Base-by-base conservation (phyloP, 2,888 invertebrate genomes). In the Nudaria mundana region DNA sequence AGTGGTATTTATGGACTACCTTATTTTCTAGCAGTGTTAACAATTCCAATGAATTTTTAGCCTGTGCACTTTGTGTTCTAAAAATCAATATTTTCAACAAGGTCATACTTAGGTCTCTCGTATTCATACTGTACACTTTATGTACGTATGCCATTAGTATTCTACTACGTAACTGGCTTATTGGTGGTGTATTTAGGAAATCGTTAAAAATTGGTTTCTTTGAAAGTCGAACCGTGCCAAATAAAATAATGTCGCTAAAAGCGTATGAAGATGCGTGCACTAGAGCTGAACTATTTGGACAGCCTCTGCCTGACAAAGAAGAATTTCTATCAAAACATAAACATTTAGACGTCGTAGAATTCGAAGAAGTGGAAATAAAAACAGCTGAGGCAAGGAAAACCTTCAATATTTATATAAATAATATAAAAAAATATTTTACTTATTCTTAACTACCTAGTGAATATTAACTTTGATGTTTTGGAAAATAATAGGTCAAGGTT, bases 211-310 rank as follows among this genome's bases (percentile, higher is more conserved):
- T n/a, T n/a, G n/a, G n/a, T n/a, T n/a, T n/a, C n/a, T n/a, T n/a
- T n/a, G n/a, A n/a, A 24, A 34, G 38, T 14, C 14, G 10, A 22
- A 42, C 28, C 48, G 23, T 32, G 18, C 2, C 12, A 11, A 29
- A 35, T 39, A 36, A 32, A 28, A 72, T 53, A 60, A 92, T 92
- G 92, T 88, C 91, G 10, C 89, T 92, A 68, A 91, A 91, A 51
- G 92, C 93, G 10, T 95, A 94, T 63, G 92, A 94, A 76, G 92
- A 94, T 71, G 95, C 94, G 42, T 94, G 95, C 63, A 93, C 93
- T 77, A 87, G 95, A 44, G 95, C 95, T 0, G 95, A 95, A 71
- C 79, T 95, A 33, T 89, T 95, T 52, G 95, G 95, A 0, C 84
- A 94, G 41, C 91, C 92, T 24, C 90, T 91, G 57, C 95, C 95